Evolutionary conservation across 2,888 invertebrate species (phyloP).

Genomic region (Cephus runcator): DNA sequence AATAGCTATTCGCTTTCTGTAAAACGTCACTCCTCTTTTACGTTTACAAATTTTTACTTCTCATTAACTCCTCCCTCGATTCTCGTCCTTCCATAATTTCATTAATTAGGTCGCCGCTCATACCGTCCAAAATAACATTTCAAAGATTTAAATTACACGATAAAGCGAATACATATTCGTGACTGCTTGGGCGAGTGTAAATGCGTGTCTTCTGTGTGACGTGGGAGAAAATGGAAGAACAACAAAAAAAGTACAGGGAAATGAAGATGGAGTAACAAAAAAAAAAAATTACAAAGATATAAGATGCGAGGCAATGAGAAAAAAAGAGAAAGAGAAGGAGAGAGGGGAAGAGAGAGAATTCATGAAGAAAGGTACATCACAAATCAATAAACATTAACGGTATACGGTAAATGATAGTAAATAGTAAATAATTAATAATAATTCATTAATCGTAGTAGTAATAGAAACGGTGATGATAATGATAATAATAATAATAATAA

Average conservation of each 20-base stretch:
- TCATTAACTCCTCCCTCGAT: slow-evolving; percentile 5
- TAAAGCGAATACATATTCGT: not conserved
- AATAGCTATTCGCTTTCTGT: slow-evolving; percentile 7
- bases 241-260: not conserved
- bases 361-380: not conserved
- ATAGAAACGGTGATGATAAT: not conserved
- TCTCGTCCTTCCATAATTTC: not conserved
- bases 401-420: not conserved
- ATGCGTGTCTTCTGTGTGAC: not conserved
- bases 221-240: not conserved
- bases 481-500: slow-evolving; percentile 2
- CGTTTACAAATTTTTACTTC: slow-evolving; percentile 8
- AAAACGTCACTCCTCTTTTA: slow-evolving; percentile 15
- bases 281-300: not conserved
- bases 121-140: not conserved
- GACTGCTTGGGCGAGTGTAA: not conserved
- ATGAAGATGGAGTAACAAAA: not conserved
- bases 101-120: not conserved
- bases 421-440: not conserved
- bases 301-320: not conserved
- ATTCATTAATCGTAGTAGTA: not conserved
- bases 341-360: not conserved
- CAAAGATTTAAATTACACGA: not conserved
- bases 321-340: not conserved
- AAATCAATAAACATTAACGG: not conserved